Evolutionary conservation across 2,113 vertebrate species (phyloP).

Genomic region (Haemorhous mexicanus): DNA sequence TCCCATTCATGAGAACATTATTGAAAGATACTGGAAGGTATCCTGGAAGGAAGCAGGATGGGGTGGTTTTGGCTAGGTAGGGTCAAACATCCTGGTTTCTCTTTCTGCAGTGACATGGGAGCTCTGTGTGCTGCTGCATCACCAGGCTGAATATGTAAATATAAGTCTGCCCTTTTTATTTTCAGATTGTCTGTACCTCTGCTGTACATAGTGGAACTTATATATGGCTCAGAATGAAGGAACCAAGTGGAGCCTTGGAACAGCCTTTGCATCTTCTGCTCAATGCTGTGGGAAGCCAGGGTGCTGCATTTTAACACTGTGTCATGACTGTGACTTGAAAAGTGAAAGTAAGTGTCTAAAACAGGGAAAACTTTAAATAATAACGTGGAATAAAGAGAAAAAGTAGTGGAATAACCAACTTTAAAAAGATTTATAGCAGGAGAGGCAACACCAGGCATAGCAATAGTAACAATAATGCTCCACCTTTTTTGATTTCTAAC

Average conservation of each 20-base stretch:
- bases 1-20: background rate
- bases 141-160: background rate
- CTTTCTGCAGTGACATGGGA: background rate
- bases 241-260: background rate
- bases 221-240: background rate
- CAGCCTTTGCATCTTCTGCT: background rate
- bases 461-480: background rate
- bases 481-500: background rate
- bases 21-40: background rate
- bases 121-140: background rate
- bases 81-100: background rate
- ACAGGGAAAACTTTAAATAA: background rate
- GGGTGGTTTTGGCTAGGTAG: background rate
- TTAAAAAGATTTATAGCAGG: background rate
- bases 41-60: background rate
- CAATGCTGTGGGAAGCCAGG: background rate
- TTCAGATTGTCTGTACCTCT: background rate
- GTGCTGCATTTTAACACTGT: background rate
- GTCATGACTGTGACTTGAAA: background rate
- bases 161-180: background rate
- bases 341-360: background rate
- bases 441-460: background rate
- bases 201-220: rapidly evolving
- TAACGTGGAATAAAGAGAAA: background rate
- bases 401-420: background rate